Percentiles rank a stretch among this genome's conserved stretches.
phyloP scores from a whole-genome alignment of 2,888 invertebrate species.

The Lacanobia oleracea region DNA sequence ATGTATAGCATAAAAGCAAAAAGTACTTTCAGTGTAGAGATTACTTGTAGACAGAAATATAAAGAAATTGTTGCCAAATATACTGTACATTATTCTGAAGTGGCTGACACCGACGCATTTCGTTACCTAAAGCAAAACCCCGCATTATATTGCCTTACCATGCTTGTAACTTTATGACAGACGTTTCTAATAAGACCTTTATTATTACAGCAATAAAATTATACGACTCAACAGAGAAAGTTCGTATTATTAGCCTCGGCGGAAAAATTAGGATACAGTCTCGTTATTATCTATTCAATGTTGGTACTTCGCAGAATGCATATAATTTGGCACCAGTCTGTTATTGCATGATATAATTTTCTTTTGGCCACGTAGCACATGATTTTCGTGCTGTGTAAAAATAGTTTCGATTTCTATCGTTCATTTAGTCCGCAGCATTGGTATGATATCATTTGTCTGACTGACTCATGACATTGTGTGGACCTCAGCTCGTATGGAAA shows the following conservation, averaged over 20 bases:
- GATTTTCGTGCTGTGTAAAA: constrained; percentile 55
- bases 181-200: constrained; percentile 50
- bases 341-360: constrained; percentile 51
- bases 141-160: constrained; percentile 33
- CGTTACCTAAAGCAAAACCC: constrained; percentile 34
- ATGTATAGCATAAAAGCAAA: constrained; percentile 4
- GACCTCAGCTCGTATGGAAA: constrained; percentile 72
- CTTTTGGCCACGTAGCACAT: constrained; percentile 50
- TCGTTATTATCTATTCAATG: constrained; percentile 42
- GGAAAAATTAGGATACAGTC: constrained; percentile 50
- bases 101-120: constrained; percentile 22
- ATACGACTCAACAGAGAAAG: constrained; percentile 50
- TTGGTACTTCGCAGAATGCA: constrained; percentile 41
- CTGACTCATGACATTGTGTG: constrained; percentile 68
- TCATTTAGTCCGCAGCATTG: constrained; percentile 45
- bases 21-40: constrained; percentile 5
- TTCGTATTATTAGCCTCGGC: constrained; percentile 30
- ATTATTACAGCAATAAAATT: constrained; percentile 56
- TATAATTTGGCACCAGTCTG: constrained; percentile 61
- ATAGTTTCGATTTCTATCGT: constrained; percentile 36
- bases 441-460: constrained; percentile 70
- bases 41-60: constrained; percentile 31
- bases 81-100: constrained; percentile 29
- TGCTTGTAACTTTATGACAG: constrained; percentile 47
- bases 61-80: constrained; percentile 36